phyloP scores from a whole-genome alignment of 2,113 vertebrate species.

The Nymphicus hollandicus region DNA sequence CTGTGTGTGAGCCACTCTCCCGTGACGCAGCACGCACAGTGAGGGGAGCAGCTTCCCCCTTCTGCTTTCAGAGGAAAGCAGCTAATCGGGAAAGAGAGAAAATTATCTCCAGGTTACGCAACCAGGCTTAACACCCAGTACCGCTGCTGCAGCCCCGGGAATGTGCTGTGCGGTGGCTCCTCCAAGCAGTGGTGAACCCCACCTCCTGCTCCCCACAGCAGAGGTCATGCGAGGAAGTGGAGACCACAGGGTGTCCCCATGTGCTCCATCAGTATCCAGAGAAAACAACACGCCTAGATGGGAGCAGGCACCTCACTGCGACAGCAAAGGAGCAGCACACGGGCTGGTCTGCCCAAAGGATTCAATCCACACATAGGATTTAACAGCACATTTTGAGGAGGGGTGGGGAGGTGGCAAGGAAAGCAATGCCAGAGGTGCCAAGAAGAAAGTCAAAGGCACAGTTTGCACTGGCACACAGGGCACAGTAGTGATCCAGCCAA shows the following conservation, averaged over 20 bases:
- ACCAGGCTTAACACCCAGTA: not conserved
- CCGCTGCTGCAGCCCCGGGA: not conserved
- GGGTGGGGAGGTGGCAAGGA: not conserved
- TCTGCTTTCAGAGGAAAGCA: not conserved
- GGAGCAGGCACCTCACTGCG: not conserved
- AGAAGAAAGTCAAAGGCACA: not conserved
- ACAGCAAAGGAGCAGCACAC: not conserved
- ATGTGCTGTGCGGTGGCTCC: not conserved
- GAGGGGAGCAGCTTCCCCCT: not conserved
- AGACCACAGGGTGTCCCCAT: not conserved
- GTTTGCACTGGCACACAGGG: not conserved
- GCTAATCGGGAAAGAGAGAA: not conserved
- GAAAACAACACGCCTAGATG: not conserved
- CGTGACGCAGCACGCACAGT: not conserved
- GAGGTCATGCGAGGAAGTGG: not conserved
- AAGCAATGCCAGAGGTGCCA: not conserved
- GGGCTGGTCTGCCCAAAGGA: not conserved
- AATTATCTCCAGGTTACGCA: constrained; percentile 13
- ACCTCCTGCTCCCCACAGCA: not conserved
- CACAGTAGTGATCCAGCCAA: not conserved
- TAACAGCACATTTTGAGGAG: accelerated
- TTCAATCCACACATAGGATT: not conserved
- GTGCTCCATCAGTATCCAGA: not conserved
- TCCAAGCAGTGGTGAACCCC: not conserved
- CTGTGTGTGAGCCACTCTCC: not conserved